Evolutionary conservation across 2,113 vertebrate genomes (phyloP).

Genomic region (Tragelaphus scriptus): DNA sequence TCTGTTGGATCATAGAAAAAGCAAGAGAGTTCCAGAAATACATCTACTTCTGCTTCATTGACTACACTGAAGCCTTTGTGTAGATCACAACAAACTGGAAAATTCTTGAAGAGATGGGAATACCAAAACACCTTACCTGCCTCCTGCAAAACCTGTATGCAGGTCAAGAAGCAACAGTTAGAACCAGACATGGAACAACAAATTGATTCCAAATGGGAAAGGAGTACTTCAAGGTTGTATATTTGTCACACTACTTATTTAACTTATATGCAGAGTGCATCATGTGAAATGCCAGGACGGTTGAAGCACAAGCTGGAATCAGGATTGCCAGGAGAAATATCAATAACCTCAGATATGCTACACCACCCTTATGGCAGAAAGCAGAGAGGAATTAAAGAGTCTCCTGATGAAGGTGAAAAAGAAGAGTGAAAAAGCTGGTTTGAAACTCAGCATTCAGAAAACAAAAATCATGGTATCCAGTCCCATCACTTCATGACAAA

Average conservation of each 20-base stretch:
- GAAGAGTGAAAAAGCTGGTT: not conserved
- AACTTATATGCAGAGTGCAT: not conserved
- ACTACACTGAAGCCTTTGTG: not conserved
- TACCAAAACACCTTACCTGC: not conserved
- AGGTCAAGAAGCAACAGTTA: not conserved
- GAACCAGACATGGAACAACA: not conserved
- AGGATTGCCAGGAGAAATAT: not conserved
- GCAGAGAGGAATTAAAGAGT: not conserved
- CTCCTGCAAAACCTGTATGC: not conserved
- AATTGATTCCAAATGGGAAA: not conserved
- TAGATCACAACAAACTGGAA: not conserved
- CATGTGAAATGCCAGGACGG: not conserved
- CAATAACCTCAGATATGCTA: not conserved
- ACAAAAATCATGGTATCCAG: not conserved
- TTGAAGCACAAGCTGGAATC: not conserved
- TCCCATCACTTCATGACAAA: not conserved
- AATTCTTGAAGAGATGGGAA: not conserved
- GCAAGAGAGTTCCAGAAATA: not conserved
- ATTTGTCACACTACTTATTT: not conserved
- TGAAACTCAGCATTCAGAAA: not conserved
- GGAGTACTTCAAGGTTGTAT: not conserved
- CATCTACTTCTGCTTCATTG: not conserved
- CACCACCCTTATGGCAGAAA: not conserved
- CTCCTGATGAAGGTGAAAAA: not conserved
- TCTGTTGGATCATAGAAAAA: not conserved